Evolutionary conservation across 1,140 invertebrate genomes (phyloP).

Genomic region (Bombus fervidus): DNA sequence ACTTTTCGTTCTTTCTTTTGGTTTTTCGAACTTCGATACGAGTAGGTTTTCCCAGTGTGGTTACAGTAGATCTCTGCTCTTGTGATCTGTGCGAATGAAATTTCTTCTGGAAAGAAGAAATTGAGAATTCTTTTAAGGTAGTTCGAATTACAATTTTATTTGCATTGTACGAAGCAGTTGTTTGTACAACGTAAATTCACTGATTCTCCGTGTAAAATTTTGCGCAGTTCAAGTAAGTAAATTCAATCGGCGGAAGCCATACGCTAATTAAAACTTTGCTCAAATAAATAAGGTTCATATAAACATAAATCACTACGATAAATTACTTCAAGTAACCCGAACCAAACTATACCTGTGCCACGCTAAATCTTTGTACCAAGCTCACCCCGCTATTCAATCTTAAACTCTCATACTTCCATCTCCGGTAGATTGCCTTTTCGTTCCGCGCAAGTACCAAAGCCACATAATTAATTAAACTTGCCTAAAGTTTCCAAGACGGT

Average conservation of each 20-base stretch:
- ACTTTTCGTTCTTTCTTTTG: neutral
- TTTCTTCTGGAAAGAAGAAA: neutral
- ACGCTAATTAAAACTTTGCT: no score
- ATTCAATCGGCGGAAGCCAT: neutral
- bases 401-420: neutral
- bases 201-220: no score
- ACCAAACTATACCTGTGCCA: neutral
- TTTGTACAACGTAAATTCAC: no score
- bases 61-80: no score
- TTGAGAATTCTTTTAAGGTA: no score
- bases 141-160: no score
- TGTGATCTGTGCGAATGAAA: neutral
- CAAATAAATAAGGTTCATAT: neutral
- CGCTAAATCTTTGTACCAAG: neutral
- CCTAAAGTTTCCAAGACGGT: conserved; percentile 3
- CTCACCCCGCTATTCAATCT: neutral
- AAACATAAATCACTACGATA: neutral
- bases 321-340: neutral
- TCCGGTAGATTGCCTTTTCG: neutral
- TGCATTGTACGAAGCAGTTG: no score
- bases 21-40: neutral
- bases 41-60: neutral
- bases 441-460: neutral
- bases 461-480: conserved; percentile 49
- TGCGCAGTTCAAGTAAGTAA: neutral